A percentile compares a stretch with the other conserved stretches of the same genome.
phyloP scores from a whole-genome alignment of 2,113 vertebrate genomes.

The Cygnus buccinator region DNA sequence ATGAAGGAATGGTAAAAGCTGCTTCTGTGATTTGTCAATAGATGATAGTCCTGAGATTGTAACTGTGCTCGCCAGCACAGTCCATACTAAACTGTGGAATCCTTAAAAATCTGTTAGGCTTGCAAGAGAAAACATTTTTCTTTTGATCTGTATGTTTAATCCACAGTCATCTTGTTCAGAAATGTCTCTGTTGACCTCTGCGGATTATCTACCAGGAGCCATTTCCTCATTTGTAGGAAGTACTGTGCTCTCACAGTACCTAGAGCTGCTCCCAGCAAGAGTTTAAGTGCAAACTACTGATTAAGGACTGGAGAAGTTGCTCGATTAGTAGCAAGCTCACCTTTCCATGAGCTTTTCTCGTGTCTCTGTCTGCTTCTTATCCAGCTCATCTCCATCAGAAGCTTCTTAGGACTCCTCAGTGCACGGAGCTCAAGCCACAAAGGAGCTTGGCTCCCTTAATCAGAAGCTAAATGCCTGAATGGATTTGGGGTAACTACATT shows the following conservation, averaged over 20 bases:
- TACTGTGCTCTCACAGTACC: not conserved
- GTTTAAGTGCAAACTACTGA: not conserved
- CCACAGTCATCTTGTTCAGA: not conserved
- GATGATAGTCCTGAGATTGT: accelerated
- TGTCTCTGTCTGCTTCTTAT: not conserved
- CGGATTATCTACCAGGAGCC: not conserved
- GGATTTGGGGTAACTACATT: not conserved
- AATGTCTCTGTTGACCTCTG: not conserved
- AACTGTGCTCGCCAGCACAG: not conserved
- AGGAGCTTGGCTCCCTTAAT: not conserved
- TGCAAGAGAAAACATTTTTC: not conserved
- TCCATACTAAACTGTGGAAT: not conserved
- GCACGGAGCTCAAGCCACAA: not conserved
- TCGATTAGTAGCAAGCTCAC: not conserved
- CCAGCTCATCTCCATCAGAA: not conserved
- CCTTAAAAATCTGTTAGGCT: not conserved
- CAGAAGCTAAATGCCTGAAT: not conserved
- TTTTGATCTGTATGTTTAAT: accelerated
- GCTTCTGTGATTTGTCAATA: not conserved
- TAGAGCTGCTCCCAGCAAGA: not conserved
- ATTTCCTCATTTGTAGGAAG: not conserved
- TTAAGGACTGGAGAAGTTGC: not conserved
- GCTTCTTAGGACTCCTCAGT: not conserved
- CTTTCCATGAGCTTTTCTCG: not conserved
- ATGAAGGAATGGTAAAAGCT: not conserved